Evolutionary conservation across 2,888 invertebrate species (phyloP), one percentile per base, ranked within the genome.

Genomic region (Philaethria dido): DNA sequence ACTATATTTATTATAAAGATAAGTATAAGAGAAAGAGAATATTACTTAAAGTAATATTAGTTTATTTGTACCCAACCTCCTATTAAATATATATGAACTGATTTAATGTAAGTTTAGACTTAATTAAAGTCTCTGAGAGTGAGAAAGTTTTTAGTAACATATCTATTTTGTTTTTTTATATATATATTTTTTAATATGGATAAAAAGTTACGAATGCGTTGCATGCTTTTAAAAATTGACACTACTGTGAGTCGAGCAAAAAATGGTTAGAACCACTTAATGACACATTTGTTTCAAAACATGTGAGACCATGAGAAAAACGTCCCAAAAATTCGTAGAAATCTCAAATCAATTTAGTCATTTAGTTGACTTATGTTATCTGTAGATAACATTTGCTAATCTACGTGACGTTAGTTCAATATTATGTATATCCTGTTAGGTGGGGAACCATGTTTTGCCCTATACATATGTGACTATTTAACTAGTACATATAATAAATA

Each of bases 351-450:
- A 33, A 63, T 62, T 57, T 68, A 13, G 39, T 39, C 39, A 64
- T 54, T 57, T 64, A 36, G 45, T 60, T 22, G 33, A 44, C 22
- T 61, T 64, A 64, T 61, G 78, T 81, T 84, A 86, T 85, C 86
- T 70, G n/a, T 71, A 79, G 87, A 88, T 88, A 86, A 88, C 82
- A 80, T 82, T 81, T 66, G 73, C 74, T 84, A 83, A 87, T 86
- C 85, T 79, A 65, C 66, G 76, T 83, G 85, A 82, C 82, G 84
- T 71, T 79, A 84, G 25, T 18, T n/a, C 62, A 39, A 36, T 36
- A 45, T 72, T 75, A 73, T 71, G 64, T 74, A 76, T 78, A 80
- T 81, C 77, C 75, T 81, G 76, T 70, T 59, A 47, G 22, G 39
- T 39, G 64, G 59, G 39, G 48, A 18, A 45, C 47, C 59, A 54